Evolutionary conservation across 2,888 invertebrate genomes (phyloP).

Genomic region (Synergus itoensis): DNA sequence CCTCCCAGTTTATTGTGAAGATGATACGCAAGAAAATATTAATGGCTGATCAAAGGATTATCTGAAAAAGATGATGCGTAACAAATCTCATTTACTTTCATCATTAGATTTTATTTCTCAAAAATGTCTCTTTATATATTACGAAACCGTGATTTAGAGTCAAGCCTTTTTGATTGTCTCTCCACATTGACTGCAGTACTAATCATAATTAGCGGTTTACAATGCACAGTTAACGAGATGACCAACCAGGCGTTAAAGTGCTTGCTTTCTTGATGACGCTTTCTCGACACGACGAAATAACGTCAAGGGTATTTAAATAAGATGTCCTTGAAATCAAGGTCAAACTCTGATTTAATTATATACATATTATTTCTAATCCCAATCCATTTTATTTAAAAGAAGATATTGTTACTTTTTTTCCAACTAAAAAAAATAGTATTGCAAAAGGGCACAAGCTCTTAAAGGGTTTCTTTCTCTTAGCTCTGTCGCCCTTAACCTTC

Average conservation of each 20-base stretch:
- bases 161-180: neutral
- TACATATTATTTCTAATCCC: neutral
- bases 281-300: neutral
- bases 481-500: neutral
- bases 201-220: neutral
- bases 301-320: neutral
- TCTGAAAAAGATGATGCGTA: neutral
- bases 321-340: neutral
- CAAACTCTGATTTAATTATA: neutral
- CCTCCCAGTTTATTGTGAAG: too few species aligned
- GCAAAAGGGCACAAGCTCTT: neutral
- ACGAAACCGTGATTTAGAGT: neutral
- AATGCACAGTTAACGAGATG: constrained; percentile 9
- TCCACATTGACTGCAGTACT: neutral
- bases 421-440: too few species aligned
- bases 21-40: too few species aligned
- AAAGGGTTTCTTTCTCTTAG: neutral
- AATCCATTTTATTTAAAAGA: too few species aligned
- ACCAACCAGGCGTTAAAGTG: constrained; percentile 1
- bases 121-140: neutral
- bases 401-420: too few species aligned
- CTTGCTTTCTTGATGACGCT: neutral
- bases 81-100: neutral
- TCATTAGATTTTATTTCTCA: neutral
- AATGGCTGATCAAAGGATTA: neutral